Evolutionary conservation across 2,888 invertebrate species (phyloP).

Genomic region (Augochlorella aurata): DNA sequence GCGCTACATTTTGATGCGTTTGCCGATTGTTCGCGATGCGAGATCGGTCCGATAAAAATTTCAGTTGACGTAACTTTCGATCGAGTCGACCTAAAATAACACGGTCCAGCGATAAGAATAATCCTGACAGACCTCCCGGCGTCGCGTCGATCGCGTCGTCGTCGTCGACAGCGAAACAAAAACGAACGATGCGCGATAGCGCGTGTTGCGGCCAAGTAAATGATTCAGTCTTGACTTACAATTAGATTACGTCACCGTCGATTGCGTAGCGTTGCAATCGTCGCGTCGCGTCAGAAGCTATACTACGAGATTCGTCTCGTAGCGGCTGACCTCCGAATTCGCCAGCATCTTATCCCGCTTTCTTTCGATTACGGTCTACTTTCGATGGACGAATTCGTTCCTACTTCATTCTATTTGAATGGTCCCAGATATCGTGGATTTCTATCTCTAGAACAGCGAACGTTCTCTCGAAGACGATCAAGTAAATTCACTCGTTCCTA

Average conservation of each 20-base stretch:
- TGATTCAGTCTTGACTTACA: constrained; percentile 25
- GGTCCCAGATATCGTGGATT: too few relatives aligned
- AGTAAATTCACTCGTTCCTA: too few relatives aligned
- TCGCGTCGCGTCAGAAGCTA: neutral
- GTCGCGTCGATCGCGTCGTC: neutral
- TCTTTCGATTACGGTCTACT: too few relatives aligned
- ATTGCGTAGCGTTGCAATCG: constrained; percentile 22
- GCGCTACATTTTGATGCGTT: too few relatives aligned
- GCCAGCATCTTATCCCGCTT: neutral
- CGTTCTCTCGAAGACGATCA: too few relatives aligned
- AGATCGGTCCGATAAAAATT: too few relatives aligned
- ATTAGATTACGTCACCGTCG: constrained; percentile 45
- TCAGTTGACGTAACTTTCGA: too few relatives aligned
- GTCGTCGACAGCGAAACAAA: constrained; percentile 11
- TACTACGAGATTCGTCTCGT: neutral
- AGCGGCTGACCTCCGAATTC: neutral
- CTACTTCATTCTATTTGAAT: too few relatives aligned
- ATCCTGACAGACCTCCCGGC: constrained; percentile 1
- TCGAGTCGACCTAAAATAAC: too few relatives aligned
- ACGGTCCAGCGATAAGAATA: constrained; percentile 9
- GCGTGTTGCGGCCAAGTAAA: constrained; percentile 17
- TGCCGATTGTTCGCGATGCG: too few relatives aligned
- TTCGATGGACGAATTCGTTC: too few relatives aligned
- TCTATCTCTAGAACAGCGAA: too few relatives aligned
- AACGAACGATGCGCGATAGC: constrained; percentile 6